phyloP scores from a whole-genome alignment of 1,140 invertebrate genomes.

The Aphelenchoides fujianensis region DNA sequence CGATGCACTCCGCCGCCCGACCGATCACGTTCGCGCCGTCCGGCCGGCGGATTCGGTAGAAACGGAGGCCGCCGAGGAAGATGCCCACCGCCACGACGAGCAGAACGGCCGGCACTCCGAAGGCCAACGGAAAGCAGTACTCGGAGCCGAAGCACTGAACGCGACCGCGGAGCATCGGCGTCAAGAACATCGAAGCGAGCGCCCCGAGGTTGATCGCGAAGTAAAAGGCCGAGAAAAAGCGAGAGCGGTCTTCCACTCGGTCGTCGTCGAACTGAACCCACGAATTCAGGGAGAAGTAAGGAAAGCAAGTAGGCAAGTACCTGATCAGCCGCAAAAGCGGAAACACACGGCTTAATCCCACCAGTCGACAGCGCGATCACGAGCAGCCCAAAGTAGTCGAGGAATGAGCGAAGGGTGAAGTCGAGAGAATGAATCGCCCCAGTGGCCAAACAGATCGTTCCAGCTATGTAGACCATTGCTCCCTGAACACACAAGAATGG shows the following conservation, averaged over 20 bases:
- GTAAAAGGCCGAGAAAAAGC: conserved; percentile 76
- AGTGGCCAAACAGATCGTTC: conserved; percentile 78
- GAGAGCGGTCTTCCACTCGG: conserved; percentile 59
- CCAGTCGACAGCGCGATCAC: conserved; percentile 85
- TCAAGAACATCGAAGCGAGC: conserved; percentile 64
- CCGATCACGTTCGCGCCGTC: conserved; percentile 53
- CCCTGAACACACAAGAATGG: conserved; percentile 60
- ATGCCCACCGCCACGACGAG: conserved; percentile 64
- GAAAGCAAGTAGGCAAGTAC: conserved; percentile 28
- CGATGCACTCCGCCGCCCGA: conserved; percentile 45
- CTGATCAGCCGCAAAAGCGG: conserved; percentile 76
- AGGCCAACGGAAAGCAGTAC: conserved; percentile 64
- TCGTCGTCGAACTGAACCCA: conserved; percentile 66
- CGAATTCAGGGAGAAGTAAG: conserved; percentile 14
- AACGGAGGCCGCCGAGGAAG: conserved; percentile 49
- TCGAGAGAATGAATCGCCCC: conserved; percentile 65
- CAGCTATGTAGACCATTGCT: conserved; percentile 85
- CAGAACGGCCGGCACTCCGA: conserved; percentile 62
- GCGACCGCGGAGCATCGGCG: conserved; percentile 63
- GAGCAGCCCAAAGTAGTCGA: conserved; percentile 65
- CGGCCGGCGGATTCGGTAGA: conserved; percentile 52
- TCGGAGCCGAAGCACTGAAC: conserved; percentile 62
- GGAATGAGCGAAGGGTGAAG: conserved; percentile 64
- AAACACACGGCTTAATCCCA: conserved; percentile 94
- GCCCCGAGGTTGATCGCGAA: conserved; percentile 63